Evolutionary conservation across 2,113 vertebrate genomes (phyloP), one percentile per base, ranked within the genome.

Genomic region (Echinops telfairi): DNA sequence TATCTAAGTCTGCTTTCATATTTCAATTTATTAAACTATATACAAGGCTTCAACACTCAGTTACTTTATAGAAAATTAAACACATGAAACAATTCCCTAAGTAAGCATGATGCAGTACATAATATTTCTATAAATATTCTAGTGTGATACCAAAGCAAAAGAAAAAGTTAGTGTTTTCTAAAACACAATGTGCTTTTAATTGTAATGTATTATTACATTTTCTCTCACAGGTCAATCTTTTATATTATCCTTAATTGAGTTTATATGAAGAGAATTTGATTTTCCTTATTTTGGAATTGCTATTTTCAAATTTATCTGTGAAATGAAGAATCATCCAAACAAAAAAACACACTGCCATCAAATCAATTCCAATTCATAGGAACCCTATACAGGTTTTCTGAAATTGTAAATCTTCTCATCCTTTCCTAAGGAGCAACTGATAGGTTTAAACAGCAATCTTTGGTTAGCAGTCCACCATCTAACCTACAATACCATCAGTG

Each of bases 281-380:
- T 58, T 81, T 77, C 43, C 71, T 73, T 75, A 58, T 27, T 84
- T 93, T 64, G n/a, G 62, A 86, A 15, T n/a, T 78, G 20, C 40
- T 87, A 14, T 85, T 92, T 80, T 77, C 64, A 40, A 25, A 11
- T 43, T 81, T 70, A 43, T 88, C 80, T 94, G 94, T 91, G 38
- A 95, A 92, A 64, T 92, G 33, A 25, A 38, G 33, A 82, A 70
- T 36, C 47, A 53, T 53, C 10, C 47, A 53, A 53, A 53, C 47
- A 53, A 53, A 53, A 10, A 53, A 14, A 53, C 47, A 7, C 47
- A 53, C 47, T 62, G 60, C 60, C 22, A 23, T 62, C 60, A 62
- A 62, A 23, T 62, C 60, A 62, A 62, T 62, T 62, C 60, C 60
- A 20, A 3, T 23, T 62, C 60, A 62, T 62, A 62, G 60, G 11